phyloP scores from a whole-genome alignment of 1,140 invertebrate genomes.

The Trichomalopsis sarcophagae region DNA sequence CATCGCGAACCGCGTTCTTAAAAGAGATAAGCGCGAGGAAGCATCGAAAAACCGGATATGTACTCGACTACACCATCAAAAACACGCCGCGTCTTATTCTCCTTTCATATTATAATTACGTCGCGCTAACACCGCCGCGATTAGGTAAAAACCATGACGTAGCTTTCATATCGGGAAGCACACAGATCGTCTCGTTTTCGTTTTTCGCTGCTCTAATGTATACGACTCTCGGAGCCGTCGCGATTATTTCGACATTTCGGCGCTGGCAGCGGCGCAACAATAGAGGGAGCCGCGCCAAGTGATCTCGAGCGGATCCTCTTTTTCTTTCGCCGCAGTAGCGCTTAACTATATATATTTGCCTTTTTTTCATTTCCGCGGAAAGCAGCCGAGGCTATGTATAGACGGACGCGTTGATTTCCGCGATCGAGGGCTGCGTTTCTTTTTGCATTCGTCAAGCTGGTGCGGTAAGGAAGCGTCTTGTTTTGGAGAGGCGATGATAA shows the following conservation, averaged over 20 bases:
- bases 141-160: no score
- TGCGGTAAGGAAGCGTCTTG: no score
- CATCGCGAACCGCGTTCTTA: not conserved
- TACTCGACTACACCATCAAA: no score
- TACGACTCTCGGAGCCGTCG: not conserved
- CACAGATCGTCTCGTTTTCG: no score
- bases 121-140: no score
- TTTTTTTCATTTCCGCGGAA: not conserved
- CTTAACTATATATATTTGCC: not conserved
- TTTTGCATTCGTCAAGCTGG: not conserved
- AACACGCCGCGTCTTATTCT: no score
- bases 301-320: conserved; percentile 1
- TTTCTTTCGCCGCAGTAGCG: not conserved
- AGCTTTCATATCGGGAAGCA: no score
- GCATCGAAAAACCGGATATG: no score
- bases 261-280: conserved; percentile 21
- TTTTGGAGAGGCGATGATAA: not conserved
- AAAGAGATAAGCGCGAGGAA: not conserved
- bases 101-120: no score
- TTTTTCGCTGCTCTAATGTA: no score
- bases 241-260: conserved; percentile 14
- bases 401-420: conserved; percentile 26
- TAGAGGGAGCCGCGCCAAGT: not conserved
- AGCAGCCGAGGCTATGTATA: not conserved
- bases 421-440: not conserved